Percentiles rank a stretch among this genome's conserved stretches.
phyloP scores from a whole-genome alignment of 2,113 vertebrate species.

The Spea multiplicata region DNA sequence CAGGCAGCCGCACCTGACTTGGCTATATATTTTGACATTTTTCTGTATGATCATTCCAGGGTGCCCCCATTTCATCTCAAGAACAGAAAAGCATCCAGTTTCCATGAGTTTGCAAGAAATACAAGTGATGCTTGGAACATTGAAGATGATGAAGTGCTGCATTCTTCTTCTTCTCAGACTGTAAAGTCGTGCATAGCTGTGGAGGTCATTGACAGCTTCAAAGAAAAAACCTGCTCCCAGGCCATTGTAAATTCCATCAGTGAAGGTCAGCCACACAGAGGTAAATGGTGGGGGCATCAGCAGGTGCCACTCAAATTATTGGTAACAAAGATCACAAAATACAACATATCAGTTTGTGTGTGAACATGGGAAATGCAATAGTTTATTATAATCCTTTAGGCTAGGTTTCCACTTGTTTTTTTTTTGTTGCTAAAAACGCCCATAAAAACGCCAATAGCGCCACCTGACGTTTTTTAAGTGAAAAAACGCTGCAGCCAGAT shows the following conservation, averaged over 20 bases:
- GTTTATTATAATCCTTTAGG: too few relatives aligned
- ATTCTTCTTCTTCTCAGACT: slow-evolving; percentile 62
- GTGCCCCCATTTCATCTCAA: slow-evolving; percentile 72
- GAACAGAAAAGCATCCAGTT: slow-evolving; percentile 87
- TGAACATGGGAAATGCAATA: too few relatives aligned
- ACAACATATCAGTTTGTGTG: too few relatives aligned
- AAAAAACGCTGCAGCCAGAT: too few relatives aligned
- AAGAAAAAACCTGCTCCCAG: slow-evolving; percentile 68
- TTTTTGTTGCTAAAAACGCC: too few relatives aligned
- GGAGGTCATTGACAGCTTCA: slow-evolving; percentile 62
- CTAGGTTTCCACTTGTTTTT: too few relatives aligned
- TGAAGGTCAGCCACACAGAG: slow-evolving; percentile 75
- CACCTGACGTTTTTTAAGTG: too few relatives aligned
- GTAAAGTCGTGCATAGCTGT: slow-evolving; percentile 69
- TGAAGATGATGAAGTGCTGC: slow-evolving; percentile 77
- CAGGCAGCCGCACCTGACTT: not conserved
- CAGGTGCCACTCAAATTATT: not conserved
- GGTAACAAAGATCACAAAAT: too few relatives aligned
- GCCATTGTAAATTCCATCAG: slow-evolving; percentile 81
- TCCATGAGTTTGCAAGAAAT: slow-evolving; percentile 89
- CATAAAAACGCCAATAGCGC: too few relatives aligned
- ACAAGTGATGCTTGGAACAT: slow-evolving; percentile 97
- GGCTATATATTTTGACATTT: slow-evolving; percentile 63
- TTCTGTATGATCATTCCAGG: slow-evolving; percentile 82
- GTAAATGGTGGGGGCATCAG: slow-evolving; percentile 56